Conservation (phyloP, 2,113 vertebrate genomes). For the Ondatra zibethicus region DNA sequence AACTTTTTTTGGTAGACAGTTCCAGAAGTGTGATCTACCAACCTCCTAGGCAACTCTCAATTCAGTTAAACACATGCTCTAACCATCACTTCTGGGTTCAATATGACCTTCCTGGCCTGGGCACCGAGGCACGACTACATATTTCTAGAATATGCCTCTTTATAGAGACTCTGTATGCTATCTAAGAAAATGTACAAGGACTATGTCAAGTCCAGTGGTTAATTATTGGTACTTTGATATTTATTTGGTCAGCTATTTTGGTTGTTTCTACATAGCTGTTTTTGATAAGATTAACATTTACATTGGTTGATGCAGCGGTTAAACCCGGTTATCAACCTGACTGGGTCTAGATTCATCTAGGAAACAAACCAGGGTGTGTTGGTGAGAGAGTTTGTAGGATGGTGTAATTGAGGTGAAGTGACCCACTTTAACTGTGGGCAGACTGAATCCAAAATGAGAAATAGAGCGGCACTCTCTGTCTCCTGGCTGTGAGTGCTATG, state of each 20-base stretch:
- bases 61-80: not conserved
- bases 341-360: too few relatives aligned
- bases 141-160: not conserved
- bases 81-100: not conserved
- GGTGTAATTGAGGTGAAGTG: too few relatives aligned
- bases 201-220: not conserved
- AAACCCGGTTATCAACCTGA: not conserved
- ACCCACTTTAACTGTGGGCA: not conserved
- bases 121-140: too few relatives aligned
- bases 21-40: not conserved
- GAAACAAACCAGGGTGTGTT: not conserved
- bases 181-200: not conserved
- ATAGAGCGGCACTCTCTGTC: not conserved
- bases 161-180: not conserved
- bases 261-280: not conserved
- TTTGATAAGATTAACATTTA: not conserved
- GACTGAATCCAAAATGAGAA: not conserved
- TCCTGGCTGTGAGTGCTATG: too few relatives aligned
- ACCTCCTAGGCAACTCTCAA: not conserved
- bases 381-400: not conserved
- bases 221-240: not conserved
- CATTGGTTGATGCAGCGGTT: not conserved
- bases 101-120: not conserved
- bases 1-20: not conserved
- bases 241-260: not conserved